A percentile compares a stretch with the other conserved stretches of the same genome.
Evolutionary conservation across 2,113 vertebrate species (phyloP).

Genomic region (Paramisgurnus dabryanus): DNA sequence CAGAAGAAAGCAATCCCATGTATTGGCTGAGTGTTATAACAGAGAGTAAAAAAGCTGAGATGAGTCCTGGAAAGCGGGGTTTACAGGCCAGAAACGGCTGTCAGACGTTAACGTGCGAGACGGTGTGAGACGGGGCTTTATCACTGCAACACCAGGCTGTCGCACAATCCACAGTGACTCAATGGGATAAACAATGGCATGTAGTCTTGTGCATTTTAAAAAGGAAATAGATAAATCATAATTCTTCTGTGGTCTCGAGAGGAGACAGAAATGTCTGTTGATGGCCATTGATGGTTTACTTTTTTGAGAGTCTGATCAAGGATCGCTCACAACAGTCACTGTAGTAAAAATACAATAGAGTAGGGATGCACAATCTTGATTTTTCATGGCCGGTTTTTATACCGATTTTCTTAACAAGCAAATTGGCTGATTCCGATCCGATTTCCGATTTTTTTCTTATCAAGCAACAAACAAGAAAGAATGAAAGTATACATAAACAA

Average conservation of each 20-base stretch:
- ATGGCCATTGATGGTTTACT: no score
- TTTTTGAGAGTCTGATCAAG: no score
- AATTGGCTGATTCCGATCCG: no score
- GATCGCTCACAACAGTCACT: no score
- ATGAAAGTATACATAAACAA: no score
- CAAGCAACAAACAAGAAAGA: no score
- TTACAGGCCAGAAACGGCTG: constrained; percentile 30
- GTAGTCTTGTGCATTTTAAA: neutral
- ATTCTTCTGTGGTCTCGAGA: neutral
- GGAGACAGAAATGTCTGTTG: no score
- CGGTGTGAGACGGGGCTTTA: constrained; percentile 5
- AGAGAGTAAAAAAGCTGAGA: constrained; percentile 8
- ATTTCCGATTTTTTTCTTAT: no score
- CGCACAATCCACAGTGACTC: constrained; percentile 15
- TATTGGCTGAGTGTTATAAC: neutral
- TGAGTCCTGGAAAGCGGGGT: neutral
- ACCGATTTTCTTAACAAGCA: no score
- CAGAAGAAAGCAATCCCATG: constrained; percentile 28
- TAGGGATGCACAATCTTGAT: no score
- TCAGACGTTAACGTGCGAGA: constrained; percentile 15
- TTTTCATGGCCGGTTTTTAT: no score
- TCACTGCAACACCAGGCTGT: constrained; percentile 14
- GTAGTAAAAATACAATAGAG: no score
- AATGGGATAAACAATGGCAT: neutral
- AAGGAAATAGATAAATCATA: neutral